Evolutionary conservation across 2,797 vertebrate genomes (phyloP), one percentile per base, ranked within the genome.

Genomic region (Poeciliopsis turneri): DNA sequence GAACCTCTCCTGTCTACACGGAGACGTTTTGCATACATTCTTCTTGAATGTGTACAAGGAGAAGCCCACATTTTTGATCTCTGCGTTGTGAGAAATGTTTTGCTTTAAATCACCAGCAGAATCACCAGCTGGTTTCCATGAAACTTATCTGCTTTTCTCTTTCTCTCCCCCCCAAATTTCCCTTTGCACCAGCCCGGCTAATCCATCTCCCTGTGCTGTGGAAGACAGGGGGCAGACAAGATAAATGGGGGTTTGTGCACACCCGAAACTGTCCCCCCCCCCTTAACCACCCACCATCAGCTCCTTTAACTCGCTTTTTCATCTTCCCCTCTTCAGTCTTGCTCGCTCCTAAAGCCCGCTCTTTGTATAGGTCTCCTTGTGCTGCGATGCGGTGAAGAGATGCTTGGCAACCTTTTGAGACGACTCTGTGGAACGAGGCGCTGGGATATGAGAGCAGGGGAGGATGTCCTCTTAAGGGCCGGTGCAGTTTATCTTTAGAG

Each of bases 401-500:
- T 81, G 78, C 70, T 72, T 73, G 76, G 80, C 85, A 82, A 76
- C 36, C 82, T 83, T 87, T 86, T 80, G 57, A 85, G 83, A 73
- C 72, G 81, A 74, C 64, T 74, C 73, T 69, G 36, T 70, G 69
- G 78, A 57, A 75, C 78, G 82, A 88, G 83, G 78, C 87, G 55
- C 41, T 47, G 25, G 57, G 72, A 72, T 75, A 64, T 51, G 45
- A 43, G 64, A 76, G 46, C n/a, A 83, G 84, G 73, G 66, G 59
- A 82, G 66, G 47, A 80, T 64, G 78, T 82, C 68, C 74, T 86
- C 87, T 88, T 75, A 11, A 43, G 82, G 83, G 75, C 80, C 73
- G 23, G 47, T 69, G 78, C 61, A 82, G 78, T 88, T 91, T 89
- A 89, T 92, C 88, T 89, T 88, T 86, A 68, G 39, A 92, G 78